Evolutionary conservation across 2,113 vertebrate genomes (phyloP), one percentile per base, ranked within the genome.

Genomic region (Halichoeres trimaculatus): DNA sequence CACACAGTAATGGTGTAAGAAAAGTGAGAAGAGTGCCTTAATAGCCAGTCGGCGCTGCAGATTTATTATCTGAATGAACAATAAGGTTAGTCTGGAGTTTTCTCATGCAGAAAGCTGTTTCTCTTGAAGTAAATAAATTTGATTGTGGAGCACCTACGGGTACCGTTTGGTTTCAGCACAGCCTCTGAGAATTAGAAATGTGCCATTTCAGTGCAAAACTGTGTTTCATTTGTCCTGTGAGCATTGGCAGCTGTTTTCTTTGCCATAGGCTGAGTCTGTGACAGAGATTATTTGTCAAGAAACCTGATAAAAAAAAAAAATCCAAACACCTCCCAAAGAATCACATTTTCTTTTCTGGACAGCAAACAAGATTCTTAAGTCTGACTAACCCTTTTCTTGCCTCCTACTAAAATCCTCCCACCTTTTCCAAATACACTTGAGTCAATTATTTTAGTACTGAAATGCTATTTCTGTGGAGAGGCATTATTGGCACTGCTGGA

Each of bases 321-420:
- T 80, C 45, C 63, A 50, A 69, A 74, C 26, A 79, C 56, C 47
- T 20, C 52, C 41, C 5, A 17, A 66, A 51, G 30, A 75, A 64
- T 65, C 50, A 10, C 5, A 24, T 70, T 57, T 78, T 30, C 30
- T 19, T 74, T 76, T 75, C 58, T 80, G 57, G 24, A 68, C 43
- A 70, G 30, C 52, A 50, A 81, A 78, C 58, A 81, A 78, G 67
- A 72, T 75, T 87, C 78, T 76, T 73, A 73, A 78, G 57, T 76
- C 43, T 48, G 59, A 86, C 60, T 60, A 74, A 74, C 45, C 60
- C 57, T 66, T 38, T 62, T 71, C 48, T 57, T 81, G 43, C 73
- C 76, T 83, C 64, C 54, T 47, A 74, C 75, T 74, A 51, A 70
- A 87, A 30, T 63, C 75, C 73, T 74, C 74, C 76, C 66, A 76